A percentile compares a stretch with the other conserved stretches of the same genome.
Evolutionary conservation across 1,140 invertebrate genomes (phyloP).

Genomic region (Neodiprion fabricii): DNA sequence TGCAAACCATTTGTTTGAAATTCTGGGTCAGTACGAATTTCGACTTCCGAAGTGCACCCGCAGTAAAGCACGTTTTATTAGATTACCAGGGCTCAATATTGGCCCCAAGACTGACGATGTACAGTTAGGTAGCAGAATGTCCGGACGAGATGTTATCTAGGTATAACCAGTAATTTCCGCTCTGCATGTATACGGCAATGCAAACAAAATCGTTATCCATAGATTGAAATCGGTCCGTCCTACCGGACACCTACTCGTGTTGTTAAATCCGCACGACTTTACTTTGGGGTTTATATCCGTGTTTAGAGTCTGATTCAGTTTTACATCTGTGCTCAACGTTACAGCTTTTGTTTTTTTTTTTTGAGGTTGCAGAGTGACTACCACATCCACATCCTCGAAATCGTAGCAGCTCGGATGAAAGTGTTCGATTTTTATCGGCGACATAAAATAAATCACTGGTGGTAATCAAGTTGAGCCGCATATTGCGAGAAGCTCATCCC

Average conservation of each 20-base stretch:
- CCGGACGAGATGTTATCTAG: not conserved
- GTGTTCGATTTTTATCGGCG: not conserved
- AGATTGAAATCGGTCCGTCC: not conserved
- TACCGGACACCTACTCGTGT: not conserved
- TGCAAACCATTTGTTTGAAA: slow-evolving; percentile 7
- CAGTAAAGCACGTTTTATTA: slow-evolving; percentile 22
- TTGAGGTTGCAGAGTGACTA: no score
- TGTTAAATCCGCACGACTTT: no score
- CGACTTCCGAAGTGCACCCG: slow-evolving; percentile 9
- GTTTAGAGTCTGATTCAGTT: not conserved
- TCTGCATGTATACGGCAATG: not conserved
- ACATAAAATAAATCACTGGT: slow-evolving; percentile 2
- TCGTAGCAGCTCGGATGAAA: no score
- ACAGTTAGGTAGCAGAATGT: not conserved
- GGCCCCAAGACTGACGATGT: slow-evolving; percentile 13
- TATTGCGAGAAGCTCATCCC: not conserved
- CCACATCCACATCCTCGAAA: no score
- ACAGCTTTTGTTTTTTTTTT: no score
- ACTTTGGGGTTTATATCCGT: no score
- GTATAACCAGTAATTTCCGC: not conserved
- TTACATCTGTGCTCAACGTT: not conserved
- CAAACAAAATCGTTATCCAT: slow-evolving; percentile 7
- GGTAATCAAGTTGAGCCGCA: not conserved
- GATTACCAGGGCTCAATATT: slow-evolving; percentile 27
- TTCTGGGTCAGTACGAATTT: slow-evolving; percentile 12